Base-by-base conservation (phyloP, 2,888 invertebrate species). In the Cerceris ruficornis region DNA sequence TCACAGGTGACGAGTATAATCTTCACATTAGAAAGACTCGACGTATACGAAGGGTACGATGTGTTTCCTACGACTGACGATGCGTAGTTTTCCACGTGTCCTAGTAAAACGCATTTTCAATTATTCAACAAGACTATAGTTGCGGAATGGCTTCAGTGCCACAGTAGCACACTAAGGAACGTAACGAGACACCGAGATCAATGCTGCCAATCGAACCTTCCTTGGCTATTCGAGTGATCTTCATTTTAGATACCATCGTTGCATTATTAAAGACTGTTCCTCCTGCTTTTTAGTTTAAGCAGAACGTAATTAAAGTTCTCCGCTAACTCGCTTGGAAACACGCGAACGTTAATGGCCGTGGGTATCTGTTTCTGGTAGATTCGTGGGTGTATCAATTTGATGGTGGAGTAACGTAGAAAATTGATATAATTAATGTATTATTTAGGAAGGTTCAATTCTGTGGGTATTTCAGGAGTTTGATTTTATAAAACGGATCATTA, bases 1-100 rank as follows among this genome's bases (percentile, higher is more conserved):
- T 64, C 41, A n/a, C 6, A 13, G 13, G 43, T 42, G 41, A 55
- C 43, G 7, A 65, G 15, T 52, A 71, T 41, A 13, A 76, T 46
- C 17, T 61, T 61, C 68, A 14, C 72, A 42, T 14, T 6, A n/a
- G 49, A 52, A 6, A 39, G 11, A 39, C n/a, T 11, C 15, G 55
- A 49, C 67, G 52, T 61, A 49, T 80, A 68, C 28, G 78, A 68
- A 58, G 46, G 39, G 50, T 49, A 60, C 77, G 74, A 73, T 49
- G 60, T 69, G 71, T 68, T 75, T 73, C 69, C 69, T 54, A 62
- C 82, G 81, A 88, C 84, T 87, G 85, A 76, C 73, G 80, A 74
- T 77, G 74, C 73, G 78, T 78, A 79, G 57, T 81, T 75, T 87
- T 86, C 84, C 85, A 89, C 87, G 87, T 88, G 87, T 87, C 89